phyloP scores from a whole-genome alignment of 1,140 invertebrate genomes.

The Caenorhabditis remanei region DNA sequence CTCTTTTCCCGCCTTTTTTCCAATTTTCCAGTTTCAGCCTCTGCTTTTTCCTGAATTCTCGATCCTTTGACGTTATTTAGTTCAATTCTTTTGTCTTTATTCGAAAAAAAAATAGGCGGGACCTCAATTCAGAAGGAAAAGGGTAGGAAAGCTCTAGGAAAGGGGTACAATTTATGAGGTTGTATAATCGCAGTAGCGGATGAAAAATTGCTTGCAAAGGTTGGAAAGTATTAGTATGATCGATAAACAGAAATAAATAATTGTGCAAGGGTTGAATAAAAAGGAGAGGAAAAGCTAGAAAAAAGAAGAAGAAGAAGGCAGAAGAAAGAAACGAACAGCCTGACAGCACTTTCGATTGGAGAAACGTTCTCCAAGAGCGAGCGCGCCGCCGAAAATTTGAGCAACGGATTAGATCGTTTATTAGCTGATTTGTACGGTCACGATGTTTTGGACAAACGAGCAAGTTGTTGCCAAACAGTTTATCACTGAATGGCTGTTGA shows the following conservation, averaged over 20 bases:
- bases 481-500: conserved; percentile 38
- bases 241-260: conserved; percentile 30
- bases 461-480: conserved; percentile 52
- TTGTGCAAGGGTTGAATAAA: neutral
- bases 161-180: conserved; percentile 22
- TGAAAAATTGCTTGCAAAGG: conserved; percentile 54
- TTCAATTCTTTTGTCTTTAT: neutral
- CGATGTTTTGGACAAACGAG: conserved; percentile 41
- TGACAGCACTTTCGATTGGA: conserved; percentile 6
- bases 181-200: conserved; percentile 15
- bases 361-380: conserved; percentile 49
- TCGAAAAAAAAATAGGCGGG: neutral
- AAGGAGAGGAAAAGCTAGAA: neutral
- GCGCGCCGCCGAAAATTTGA: conserved; percentile 19
- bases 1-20: neutral
- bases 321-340: conserved; percentile 5
- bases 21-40: neutral
- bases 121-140: neutral
- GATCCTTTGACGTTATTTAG: neutral
- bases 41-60: neutral
- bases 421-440: conserved; percentile 51
- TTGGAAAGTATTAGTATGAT: conserved; percentile 27
- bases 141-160: neutral
- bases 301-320: neutral
- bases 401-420: conserved; percentile 54